phyloP scores from a whole-genome alignment of 2,113 vertebrate genomes.

The Balaeniceps rex region DNA sequence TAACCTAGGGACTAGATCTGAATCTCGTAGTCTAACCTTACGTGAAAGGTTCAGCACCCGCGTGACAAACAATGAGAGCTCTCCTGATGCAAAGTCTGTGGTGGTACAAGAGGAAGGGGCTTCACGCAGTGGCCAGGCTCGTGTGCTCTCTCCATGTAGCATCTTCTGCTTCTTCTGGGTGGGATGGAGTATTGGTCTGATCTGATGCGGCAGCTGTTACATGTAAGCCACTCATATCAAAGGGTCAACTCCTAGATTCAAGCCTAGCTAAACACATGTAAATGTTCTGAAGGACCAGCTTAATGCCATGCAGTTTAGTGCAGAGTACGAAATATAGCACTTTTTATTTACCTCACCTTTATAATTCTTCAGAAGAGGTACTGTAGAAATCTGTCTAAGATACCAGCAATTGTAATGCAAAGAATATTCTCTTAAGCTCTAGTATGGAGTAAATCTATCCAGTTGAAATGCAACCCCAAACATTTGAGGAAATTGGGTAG shows the following conservation, averaged over 20 bases:
- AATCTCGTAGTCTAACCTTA: neutral
- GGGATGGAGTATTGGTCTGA: neutral
- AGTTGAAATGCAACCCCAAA: neutral
- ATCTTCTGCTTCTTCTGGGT: neutral
- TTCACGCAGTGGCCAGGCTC: neutral
- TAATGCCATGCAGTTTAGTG: neutral
- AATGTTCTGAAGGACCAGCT: neutral
- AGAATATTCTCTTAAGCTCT: neutral
- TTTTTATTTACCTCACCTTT: neutral
- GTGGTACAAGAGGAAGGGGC: neutral
- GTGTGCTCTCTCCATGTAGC: neutral
- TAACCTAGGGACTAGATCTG: neutral
- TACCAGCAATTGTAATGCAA: neutral
- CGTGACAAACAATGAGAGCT: neutral
- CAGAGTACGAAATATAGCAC: neutral
- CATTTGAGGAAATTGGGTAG: neutral
- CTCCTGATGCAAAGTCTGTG: neutral
- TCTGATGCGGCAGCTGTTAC: neutral
- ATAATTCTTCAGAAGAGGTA: neutral
- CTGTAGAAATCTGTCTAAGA: neutral
- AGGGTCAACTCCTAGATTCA: neutral
- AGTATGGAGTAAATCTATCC: neutral
- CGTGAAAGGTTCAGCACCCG: accelerated
- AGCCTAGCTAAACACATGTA: neutral
- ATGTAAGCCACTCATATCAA: neutral